Evolutionary conservation across 2,797 vertebrate genomes (phyloP), one percentile per base, ranked within the genome.

Genomic region (Periophthalmus magnuspinnatus): DNA sequence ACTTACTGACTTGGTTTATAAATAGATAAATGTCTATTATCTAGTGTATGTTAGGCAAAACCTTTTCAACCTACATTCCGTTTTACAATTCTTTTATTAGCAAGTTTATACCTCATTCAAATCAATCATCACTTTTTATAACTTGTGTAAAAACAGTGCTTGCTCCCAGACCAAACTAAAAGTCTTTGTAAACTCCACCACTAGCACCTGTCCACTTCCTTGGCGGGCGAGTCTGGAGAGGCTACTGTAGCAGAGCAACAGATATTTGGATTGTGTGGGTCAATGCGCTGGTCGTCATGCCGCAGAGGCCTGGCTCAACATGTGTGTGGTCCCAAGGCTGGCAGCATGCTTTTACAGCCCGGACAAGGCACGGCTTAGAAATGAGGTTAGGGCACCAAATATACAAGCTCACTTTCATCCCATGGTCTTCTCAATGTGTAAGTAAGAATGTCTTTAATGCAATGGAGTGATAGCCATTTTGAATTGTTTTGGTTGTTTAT

Each of bases 321-420:
- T 72, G 71, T 80, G 86, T 86, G 84, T 89, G 89, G 86, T 89
- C 86, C 79, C 59, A 69, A 62, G 82, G 68, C 68, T 78, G 77
- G 68, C 82, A 78, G 33, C 24, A 2, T 52, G 77, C 59, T 88
- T 61, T 87, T 84, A 87, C 58, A 75, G 79, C 68, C 71, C 76
- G 75, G 72, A 81, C 70, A 81, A 82, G 41, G 67, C 73, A 78
- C 7, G 69, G 62, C 74, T 80, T 76, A 74, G 65, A 22, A 55
- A 14, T 34, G 24, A 76, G 75, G 76, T 76, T 73, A 47, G n/a
- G 69, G 58, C 34, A 57, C 28, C 58, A 67, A 77, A 63, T 47
- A 55, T 60, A 50, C 38, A 61, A 71, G 45, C 38, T 54, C 65
- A 41, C 55, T 24, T 67, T 80, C 24, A 60, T 56, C n/a, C 77